Base-by-base conservation (phyloP, 2,888 invertebrate species). In the Epinotia bilunana region DNA sequence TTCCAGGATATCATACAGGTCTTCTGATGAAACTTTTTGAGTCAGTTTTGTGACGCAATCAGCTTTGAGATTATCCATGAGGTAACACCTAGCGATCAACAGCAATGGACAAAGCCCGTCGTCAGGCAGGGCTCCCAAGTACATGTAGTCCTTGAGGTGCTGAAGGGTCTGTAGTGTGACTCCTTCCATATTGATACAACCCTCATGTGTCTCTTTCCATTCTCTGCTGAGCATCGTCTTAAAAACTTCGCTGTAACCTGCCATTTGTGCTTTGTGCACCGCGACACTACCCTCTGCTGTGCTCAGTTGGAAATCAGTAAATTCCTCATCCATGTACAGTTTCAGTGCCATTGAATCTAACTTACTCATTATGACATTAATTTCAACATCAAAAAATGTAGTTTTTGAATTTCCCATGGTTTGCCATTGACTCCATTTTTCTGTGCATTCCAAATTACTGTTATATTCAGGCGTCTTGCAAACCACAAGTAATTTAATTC, bases 221-320 rank as follows among this genome's bases (percentile, higher is more conserved):
- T 80, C 78, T 5, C 87, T 86, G 23, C 80, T 83, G 6, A 89
- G 82, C 87, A 88, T 87, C 4, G 83, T 77, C 18, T 83, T 79
- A 23, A 90, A 71, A 7, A 88, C 87, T 0, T 88, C 86, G 63
- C 88, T 89, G 13, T 84, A 79, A 0, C 87, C 83, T 0, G 89
- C 90, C 12, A 89, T 71, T 0, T 88, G 86, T 0, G 86, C 86
- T 46, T 82, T 81, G 74, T 90, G 90, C 70, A 88, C 77, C 7
- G 80, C 81, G 4, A 90, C 86, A 0, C 86, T 83, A 0, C 90
- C 89, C 63, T 86, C 88, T 13, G 84, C 84, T 0, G 88, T 88
- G 7, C 86, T 82, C 65, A 90, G 74, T 68, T 88, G 86, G 67
- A 90, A 89, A 74, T 90, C 90, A 0, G 87, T 87, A 63, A 88